Base-by-base conservation (phyloP, 2,113 vertebrate genomes). In the Protomyctophum bolini region DNA sequence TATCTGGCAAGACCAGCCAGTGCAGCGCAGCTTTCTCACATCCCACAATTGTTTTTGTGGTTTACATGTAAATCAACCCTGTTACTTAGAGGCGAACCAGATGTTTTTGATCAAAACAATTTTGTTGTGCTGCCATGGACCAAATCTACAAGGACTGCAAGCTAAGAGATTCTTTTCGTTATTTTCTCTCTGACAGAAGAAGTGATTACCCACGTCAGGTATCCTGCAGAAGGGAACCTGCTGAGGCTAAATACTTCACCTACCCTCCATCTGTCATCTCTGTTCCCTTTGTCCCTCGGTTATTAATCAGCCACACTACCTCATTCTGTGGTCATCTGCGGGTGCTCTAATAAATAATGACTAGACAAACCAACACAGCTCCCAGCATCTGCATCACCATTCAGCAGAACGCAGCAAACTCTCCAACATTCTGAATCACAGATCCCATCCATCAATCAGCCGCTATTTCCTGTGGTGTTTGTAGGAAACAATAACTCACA, bases 231-330 rank as follows among this genome's bases (percentile, higher is more conserved):
- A 65, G 65, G 33, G 28, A 80, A 63, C 76, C 83, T 54, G 76
- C 63, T 72, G 71, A 75, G 75, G 58, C 69, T 76, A 84, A 89
- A 81, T 54, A 76, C 75, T 79, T 78, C 58, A 67, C 54, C 54
- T 57, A 49, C 65, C 66, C 70, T 76, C 74, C 84, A 85, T 87
- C 79, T 81, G 83, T 83, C 85, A 81, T 77, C 72, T 69, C 50
- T 56, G 41, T 54, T 83, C 77, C 77, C 77, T 68, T 75, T 78
- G 66, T 86, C 81, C 79, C 81, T 63, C 41, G 29, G 64, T 72
- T 81, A 86, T 83, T 73, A 86, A 84, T 86, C 79, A 84, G 74
- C 67, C 12, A 2, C 54, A n/a, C 55, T 62, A 8, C 11, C 63
- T 73, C 52, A 46, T 75, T 72, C 69, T 72, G 70, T 79, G 58